Evolutionary conservation across 2,888 invertebrate genomes (phyloP).

Genomic region (Hedya salicella): DNA sequence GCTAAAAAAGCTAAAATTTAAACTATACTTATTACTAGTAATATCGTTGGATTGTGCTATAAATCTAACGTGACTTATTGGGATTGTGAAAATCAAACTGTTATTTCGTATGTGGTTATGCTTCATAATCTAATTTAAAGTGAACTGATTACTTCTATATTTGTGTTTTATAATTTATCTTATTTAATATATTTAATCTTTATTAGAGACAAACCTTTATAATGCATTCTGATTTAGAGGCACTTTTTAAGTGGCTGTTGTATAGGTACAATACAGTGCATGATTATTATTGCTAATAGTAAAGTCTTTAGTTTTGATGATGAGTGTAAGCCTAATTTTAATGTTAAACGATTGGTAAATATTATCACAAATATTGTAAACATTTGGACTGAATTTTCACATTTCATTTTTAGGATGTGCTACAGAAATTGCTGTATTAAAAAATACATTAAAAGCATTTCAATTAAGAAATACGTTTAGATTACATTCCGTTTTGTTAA

Average conservation of each 20-base stretch:
- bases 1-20: slow-evolving; percentile 80
- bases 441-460: slow-evolving; percentile 49
- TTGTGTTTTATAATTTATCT: slow-evolving; percentile 52
- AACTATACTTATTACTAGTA: slow-evolving; percentile 59
- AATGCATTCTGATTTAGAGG: slow-evolving; percentile 69
- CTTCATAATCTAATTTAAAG: slow-evolving; percentile 33
- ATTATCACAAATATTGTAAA: slow-evolving; percentile 81
- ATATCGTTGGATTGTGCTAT: slow-evolving; percentile 75
- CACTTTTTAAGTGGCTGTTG: slow-evolving; percentile 76
- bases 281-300: slow-evolving; percentile 64
- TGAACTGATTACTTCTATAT: slow-evolving; percentile 36
- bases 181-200: slow-evolving; percentile 54
- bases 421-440: slow-evolving; percentile 49
- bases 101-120: slow-evolving; percentile 51
- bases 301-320: slow-evolving; percentile 54
- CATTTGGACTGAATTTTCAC: slow-evolving; percentile 72
- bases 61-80: slow-evolving; percentile 60
- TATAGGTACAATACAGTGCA: slow-evolving; percentile 64
- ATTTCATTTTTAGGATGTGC: slow-evolving; percentile 50
- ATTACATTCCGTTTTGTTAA: slow-evolving; percentile 24
- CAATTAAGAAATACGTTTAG: slow-evolving; percentile 42
- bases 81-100: slow-evolving; percentile 58
- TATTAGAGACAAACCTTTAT: slow-evolving; percentile 60
- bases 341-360: slow-evolving; percentile 69
- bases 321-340: slow-evolving; percentile 69